These are phyloP conservation scores for Invenusta paracnida DNA, from an alignment of 2,888 invertebrate species.

Conservation along the genomic window DNA sequence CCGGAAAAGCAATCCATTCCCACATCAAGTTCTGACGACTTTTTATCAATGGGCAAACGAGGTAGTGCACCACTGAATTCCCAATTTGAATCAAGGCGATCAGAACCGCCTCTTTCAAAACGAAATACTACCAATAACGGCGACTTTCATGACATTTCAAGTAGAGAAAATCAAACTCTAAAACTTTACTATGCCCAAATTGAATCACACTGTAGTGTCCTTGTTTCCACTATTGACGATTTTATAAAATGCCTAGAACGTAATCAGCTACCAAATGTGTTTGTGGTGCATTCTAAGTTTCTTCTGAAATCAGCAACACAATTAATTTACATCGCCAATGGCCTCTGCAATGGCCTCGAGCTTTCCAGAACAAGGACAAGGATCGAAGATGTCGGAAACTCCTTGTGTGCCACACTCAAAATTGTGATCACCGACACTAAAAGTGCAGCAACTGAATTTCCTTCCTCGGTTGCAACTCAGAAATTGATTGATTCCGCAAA, in stretches of 20 bases:
- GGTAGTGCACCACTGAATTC: not conserved
- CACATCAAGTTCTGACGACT: not conserved
- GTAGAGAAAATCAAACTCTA: not conserved
- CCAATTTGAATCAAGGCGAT: not conserved
- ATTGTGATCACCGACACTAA: not conserved
- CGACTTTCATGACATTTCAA: not conserved
- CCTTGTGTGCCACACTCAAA: not conserved
- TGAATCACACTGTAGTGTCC: conserved; percentile 14
- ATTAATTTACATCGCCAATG: conserved; percentile 15
- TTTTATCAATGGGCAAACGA: not conserved
- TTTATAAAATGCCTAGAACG: not conserved
- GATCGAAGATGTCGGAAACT: not conserved
- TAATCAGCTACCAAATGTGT: conserved; percentile 17
- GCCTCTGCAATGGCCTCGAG: not conserved
- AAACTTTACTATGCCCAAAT: not conserved
- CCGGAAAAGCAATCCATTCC: not conserved
- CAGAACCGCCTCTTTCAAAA: not conserved
- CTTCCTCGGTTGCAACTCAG: not conserved
- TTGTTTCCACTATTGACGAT: not conserved
- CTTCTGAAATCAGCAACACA: not conserved
- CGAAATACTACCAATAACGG: not conserved
- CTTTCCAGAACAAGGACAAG: not conserved
- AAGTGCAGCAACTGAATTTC: not conserved
- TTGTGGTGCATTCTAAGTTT: conserved; percentile 15
- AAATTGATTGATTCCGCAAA: not conserved